Conservation (phyloP, 2,797 vertebrate species). For the Acipenser oxyrinchus region DNA sequence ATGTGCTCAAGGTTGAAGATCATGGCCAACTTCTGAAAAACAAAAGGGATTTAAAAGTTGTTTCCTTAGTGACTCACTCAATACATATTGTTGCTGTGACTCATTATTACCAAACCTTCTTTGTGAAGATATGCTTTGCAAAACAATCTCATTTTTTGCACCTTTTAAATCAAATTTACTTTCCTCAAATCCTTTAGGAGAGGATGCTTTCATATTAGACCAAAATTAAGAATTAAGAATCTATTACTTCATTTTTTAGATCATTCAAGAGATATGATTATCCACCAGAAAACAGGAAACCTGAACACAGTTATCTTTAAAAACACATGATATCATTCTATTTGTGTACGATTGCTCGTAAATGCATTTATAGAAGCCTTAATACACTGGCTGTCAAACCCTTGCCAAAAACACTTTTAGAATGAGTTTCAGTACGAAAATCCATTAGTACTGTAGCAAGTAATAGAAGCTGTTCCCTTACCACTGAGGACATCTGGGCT, state of each 20-base stretch:
- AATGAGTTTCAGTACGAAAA: neutral
- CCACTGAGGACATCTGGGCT: slow-evolving; percentile 95
- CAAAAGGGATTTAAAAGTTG: slow-evolving; percentile 20
- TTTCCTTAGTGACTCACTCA: slow-evolving; percentile 37
- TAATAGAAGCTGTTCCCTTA: slow-evolving; percentile 40
- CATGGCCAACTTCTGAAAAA: neutral
- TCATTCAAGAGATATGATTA: too few species aligned
- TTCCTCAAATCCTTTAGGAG: too few species aligned
- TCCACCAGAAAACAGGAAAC: slow-evolving; percentile 1
- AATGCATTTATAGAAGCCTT: neutral
- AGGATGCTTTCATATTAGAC: too few species aligned
- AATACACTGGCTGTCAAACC: neutral
- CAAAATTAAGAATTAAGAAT: too few species aligned
- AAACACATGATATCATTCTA: too few species aligned
- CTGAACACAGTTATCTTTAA: neutral
- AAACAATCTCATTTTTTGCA: neutral
- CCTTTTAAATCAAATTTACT: too few species aligned
- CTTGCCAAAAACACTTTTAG: neutral
- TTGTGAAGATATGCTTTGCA: neutral
- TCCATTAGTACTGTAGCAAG: too few species aligned
- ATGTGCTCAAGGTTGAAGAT: neutral
- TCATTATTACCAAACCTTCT: slow-evolving; percentile 1
- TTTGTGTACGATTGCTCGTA: too few species aligned
- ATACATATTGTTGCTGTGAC: too few species aligned
- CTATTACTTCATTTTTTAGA: too few species aligned